Base-by-base conservation (phyloP, 2,888 invertebrate species). In the Hypselothyrea guttata region DNA sequence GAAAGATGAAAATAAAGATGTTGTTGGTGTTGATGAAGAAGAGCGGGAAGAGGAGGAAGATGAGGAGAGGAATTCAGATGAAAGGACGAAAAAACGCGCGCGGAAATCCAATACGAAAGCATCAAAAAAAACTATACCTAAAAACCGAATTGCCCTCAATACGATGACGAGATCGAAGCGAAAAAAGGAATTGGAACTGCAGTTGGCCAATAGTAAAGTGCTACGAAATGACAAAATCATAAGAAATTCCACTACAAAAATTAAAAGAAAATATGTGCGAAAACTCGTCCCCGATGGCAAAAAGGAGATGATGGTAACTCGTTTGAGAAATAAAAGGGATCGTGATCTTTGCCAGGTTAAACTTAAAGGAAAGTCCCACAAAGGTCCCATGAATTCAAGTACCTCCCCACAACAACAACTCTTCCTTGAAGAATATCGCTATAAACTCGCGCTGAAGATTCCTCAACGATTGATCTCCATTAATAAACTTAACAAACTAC, bases 391-490 rank as follows among this genome's bases (percentile, higher is more conserved):
- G 11, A 42, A 59, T 31, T 7, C 46, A 4, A 70, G 58, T 27
- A 46, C 77, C 1, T 61, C 81, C 5, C 76, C 86, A 1, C 79
- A 76, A 2, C 82, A 85, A 37, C 68, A 77, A 30, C 52, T 88
- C 7, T 73, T 76, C 53, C 57, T 95, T 86, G 96, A 96, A 84
- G 92, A 96, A 12, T 95, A 94, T 83, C 93, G 93, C 75, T 96
- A 94, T 85, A 96, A 96, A 88, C 92, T 95, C 73, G 95, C 96
- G 0, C 90, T 96, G 12, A 92, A 96, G 75, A 95, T 96, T 92
- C 96, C 96, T 1, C 92, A 94, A 30, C 93, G 94, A 74, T 91
- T 96, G 46, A 96, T 96, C 71, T 95, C 94, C 33, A 94, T 96
- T 53, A 94, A 95, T 12, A 92, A 94, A 70, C 94, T 95, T 1